Conservation (phyloP, 2,888 invertebrate genomes). For the Phlogophora meticulosa region DNA sequence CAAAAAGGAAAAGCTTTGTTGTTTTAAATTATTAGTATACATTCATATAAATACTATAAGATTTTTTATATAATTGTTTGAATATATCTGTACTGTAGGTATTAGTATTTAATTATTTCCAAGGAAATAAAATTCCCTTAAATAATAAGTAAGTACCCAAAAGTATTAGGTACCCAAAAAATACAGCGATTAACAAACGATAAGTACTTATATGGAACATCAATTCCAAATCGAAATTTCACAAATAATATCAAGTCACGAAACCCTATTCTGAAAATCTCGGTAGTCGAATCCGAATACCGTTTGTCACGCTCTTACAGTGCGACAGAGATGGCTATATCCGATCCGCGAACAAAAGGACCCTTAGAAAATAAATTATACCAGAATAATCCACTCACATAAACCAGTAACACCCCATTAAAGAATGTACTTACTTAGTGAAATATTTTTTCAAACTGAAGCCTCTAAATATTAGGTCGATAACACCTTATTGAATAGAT, state of each 20-base stretch:
- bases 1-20: background rate
- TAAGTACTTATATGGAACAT: slow-evolving; percentile 34
- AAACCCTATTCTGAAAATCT: slow-evolving; percentile 69
- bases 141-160: background rate
- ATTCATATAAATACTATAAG: background rate
- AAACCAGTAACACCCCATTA: slow-evolving; percentile 30
- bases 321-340: slow-evolving; percentile 67
- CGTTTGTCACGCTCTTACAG: slow-evolving; percentile 65
- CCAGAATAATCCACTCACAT: slow-evolving; percentile 48
- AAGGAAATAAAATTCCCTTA: background rate
- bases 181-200: slow-evolving; percentile 35
- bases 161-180: background rate
- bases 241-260: slow-evolving; percentile 56
- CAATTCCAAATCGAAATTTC: slow-evolving; percentile 51
- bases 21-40: background rate
- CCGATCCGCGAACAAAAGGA: slow-evolving; percentile 73
- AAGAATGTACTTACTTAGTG: slow-evolving; percentile 34
- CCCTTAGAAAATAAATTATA: slow-evolving; percentile 70
- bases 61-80: too few species aligned
- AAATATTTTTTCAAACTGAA: slow-evolving; percentile 29
- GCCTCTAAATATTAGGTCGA: slow-evolving; percentile 48
- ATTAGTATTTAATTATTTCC: background rate
- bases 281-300: slow-evolving; percentile 66
- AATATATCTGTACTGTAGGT: too few species aligned
- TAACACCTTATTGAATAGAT: slow-evolving; percentile 49